phyloP scores from a whole-genome alignment of 2,113 vertebrate genomes.

The Ctenodactylus gundi region DNA sequence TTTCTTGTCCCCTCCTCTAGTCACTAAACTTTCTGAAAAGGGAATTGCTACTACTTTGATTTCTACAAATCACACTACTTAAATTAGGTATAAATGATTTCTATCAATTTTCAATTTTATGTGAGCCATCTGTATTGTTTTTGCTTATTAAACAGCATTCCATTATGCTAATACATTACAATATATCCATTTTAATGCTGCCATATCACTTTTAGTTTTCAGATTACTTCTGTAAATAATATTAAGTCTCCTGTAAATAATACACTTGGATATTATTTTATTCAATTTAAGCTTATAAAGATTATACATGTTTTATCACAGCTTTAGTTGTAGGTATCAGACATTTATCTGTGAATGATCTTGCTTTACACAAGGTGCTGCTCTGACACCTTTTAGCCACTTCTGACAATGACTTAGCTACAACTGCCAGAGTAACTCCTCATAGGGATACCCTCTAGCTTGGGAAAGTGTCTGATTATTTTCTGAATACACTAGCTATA shows the following conservation, averaged over 20 bases:
- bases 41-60: neutral
- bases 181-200: neutral
- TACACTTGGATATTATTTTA: conserved; percentile 36
- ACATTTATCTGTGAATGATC: neutral
- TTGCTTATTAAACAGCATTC: conserved; percentile 31
- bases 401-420: neutral
- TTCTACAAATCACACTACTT: conserved; percentile 24
- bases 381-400: neutral
- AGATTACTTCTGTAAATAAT: neutral
- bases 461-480: neutral
- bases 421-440: neutral
- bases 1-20: neutral
- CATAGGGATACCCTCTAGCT: neutral
- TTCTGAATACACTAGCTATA: neutral
- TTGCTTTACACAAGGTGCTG: neutral
- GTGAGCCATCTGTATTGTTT: neutral
- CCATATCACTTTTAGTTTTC: neutral
- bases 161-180: neutral
- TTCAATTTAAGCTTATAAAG: neutral
- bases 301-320: neutral
- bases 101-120: conserved; percentile 24
- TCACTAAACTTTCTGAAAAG: neutral
- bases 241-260: neutral
- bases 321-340: neutral
- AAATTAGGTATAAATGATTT: neutral